Base-by-base conservation (phyloP, 2,113 vertebrate genomes). In the Cochlearius cochlearius region DNA sequence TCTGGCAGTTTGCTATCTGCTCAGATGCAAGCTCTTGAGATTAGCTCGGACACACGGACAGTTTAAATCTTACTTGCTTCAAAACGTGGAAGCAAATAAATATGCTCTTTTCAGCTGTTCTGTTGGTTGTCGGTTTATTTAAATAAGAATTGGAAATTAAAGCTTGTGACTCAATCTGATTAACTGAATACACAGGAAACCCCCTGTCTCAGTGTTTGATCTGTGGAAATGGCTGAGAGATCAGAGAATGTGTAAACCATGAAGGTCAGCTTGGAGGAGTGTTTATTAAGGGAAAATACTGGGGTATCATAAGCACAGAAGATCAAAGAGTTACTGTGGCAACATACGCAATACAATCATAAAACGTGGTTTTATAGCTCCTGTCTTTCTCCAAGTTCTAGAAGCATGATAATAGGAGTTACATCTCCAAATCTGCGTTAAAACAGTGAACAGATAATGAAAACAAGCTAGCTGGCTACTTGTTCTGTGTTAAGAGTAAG, bases 161-260 rank as follows among this genome's bases (percentile, higher is more conserved):
- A 79, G 66, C 67, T 32, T 50, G 45, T 93, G 91, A 90, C 71
- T 93, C 87, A 60, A 7, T 49, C 56, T 89, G 53, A 62, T 94
- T 88, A 85, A 75, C 62, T 81, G 74, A 94, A 80, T 88, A 83
- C 80, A 93, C 92, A 93, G 88, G 95, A 94, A 90, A 72, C 74
- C 66, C 64, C 85, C 73, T 34, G 29, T 82, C 79, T 75, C 77
- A 5, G 63, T 32, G 77, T 96, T 96, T 97, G 97, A 97, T 97
- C 76, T 96, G 87, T 95, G 78, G 89, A 78, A 92, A 92, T 94
- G 96, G 84, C 92, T 97, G 96, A 90, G 91, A 96, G 97, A 97
- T 97, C 96, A 98, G 96, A 97, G 94, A 83, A 56, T 13, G 41
- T 36, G 94, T 82, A 89, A 94, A 92, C 89, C 63, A 18, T 69